phyloP scores from a whole-genome alignment of 2,797 vertebrate species.

The Periophthalmus magnuspinnatus region DNA sequence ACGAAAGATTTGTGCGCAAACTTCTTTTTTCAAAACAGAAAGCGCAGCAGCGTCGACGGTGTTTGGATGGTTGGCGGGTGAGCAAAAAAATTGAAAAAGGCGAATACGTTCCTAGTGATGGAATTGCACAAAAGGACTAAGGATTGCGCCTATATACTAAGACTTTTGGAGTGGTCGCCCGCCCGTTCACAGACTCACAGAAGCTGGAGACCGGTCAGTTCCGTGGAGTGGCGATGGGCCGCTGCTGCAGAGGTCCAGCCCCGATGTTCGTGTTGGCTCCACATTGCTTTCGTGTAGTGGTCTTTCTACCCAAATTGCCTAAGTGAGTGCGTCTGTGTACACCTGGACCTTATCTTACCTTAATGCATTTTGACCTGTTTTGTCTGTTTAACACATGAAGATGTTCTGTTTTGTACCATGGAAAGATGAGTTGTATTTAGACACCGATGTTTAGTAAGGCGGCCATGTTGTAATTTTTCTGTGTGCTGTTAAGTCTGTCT shows the following conservation, averaged over 20 bases:
- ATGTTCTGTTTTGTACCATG: constrained; percentile 56
- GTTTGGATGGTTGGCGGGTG: constrained; percentile 8
- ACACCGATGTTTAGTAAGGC: constrained; percentile 59
- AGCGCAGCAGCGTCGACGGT: constrained; percentile 30
- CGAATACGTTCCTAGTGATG: constrained; percentile 29
- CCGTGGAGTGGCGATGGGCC: neutral
- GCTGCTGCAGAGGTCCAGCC: neutral
- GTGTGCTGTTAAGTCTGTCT: constrained; percentile 71
- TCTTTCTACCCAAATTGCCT: constrained; percentile 33
- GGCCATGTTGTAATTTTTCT: constrained; percentile 58
- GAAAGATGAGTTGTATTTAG: constrained; percentile 62
- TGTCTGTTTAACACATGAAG: constrained; percentile 43
- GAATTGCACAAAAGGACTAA: constrained; percentile 60
- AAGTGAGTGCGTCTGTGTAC: constrained; percentile 61
- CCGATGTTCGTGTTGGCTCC: constrained; percentile 65
- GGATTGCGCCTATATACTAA: constrained; percentile 8
- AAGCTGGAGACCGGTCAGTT: neutral
- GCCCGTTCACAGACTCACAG: constrained; percentile 54
- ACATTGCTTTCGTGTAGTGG: constrained; percentile 66
- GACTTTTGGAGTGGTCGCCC: neutral
- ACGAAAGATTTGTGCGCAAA: constrained; percentile 58
- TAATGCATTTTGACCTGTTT: constrained; percentile 44
- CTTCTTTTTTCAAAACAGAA: constrained; percentile 53
- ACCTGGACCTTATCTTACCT: constrained; percentile 52
- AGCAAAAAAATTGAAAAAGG: constrained; percentile 26